Evolutionary conservation across 2,888 invertebrate species (phyloP), one percentile per base, ranked within the genome.

Genomic region (Coleophora deauratella): DNA sequence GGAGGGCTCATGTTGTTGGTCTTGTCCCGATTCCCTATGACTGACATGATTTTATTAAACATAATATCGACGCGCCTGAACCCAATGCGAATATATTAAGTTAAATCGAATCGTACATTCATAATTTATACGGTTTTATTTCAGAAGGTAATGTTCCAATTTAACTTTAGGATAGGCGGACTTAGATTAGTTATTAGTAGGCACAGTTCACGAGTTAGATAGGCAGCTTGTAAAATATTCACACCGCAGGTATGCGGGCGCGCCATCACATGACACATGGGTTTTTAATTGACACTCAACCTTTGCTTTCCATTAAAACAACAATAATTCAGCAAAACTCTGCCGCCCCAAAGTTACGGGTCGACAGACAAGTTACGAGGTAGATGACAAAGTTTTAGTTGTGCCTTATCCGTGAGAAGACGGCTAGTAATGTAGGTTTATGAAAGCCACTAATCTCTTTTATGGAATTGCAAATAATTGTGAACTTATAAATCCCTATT

Each of bases 1-100:
- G 84, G 81, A 80, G 81, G 84, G 84, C 81, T 84, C 84, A 78
- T 84, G 82, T 84, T 71, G 73, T 63, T 66, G 74, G 77, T 72
- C 76, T 75, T 75, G 80, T 79, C 76, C 73, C 69, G 70, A 72
- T 79, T 72, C 73, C 74, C 76, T 81, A 78, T 76, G 75, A 82
- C 72, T 80, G 81, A 72, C 79, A 63, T 80, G 79, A 82, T 81
- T 84, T 82, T 81, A 84, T 81, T 84, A 82, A 62, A 76, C 72
- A 67, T 67, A 69, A 71, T 74, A 80, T 75, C 67, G 65, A 69
- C 66, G 68, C 66, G 68, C 57, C 66, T 59, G 65, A 63, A 56
- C 53, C 62, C 59, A 66, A 62, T 66, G 21, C 21, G 21, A 64
- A 66, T 73, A 70, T 69, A 57, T 46, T 55, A 59, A 51, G 39